A percentile compares a stretch with the other conserved stretches of the same genome.
These are phyloP conservation scores for Struthio camelus DNA, from an alignment of 2,113 vertebrate species.

Conservation along the genomic window DNA sequence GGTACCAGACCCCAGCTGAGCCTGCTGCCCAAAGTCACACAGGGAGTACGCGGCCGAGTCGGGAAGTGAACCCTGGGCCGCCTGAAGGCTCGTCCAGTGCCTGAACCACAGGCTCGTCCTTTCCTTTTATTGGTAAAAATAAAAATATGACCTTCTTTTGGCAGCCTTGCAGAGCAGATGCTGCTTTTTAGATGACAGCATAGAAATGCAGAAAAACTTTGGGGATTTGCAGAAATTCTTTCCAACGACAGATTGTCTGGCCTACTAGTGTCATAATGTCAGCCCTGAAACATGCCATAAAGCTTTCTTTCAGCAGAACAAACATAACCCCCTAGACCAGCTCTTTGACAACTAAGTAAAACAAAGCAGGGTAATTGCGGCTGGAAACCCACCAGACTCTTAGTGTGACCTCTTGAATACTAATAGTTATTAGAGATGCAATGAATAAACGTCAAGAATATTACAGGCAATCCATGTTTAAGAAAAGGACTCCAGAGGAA, in stretches of 20 bases:
- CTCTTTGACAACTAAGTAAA: constrained; percentile 55
- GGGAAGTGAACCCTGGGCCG: constrained; percentile 8
- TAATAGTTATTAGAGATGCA: constrained; percentile 52
- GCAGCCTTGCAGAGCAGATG: constrained; percentile 76
- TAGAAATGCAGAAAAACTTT: constrained; percentile 72
- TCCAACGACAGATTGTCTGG: constrained; percentile 74
- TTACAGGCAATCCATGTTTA: neutral
- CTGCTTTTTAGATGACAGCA: constrained; percentile 75
- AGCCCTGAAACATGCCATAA: constrained; percentile 72
- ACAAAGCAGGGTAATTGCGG: constrained; percentile 21
- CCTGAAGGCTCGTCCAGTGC: constrained; percentile 6
- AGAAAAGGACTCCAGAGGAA: constrained; percentile 3
- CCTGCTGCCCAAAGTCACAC: neutral
- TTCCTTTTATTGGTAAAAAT: constrained; percentile 75
- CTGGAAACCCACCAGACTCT: constrained; percentile 61
- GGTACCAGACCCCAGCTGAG: neutral
- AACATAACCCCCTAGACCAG: constrained; percentile 57
- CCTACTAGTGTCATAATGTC: constrained; percentile 71
- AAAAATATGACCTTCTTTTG: constrained; percentile 77
- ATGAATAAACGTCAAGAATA: constrained; percentile 22
- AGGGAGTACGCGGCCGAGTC: neutral
- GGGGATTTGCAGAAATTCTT: constrained; percentile 74
- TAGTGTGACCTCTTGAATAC: constrained; percentile 36
- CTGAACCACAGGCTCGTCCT: constrained; percentile 35
- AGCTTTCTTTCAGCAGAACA: constrained; percentile 66